These are phyloP conservation scores for Seriola dumerili DNA, from an alignment of 2,113 vertebrate genomes.

Conservation along the genomic window DNA sequence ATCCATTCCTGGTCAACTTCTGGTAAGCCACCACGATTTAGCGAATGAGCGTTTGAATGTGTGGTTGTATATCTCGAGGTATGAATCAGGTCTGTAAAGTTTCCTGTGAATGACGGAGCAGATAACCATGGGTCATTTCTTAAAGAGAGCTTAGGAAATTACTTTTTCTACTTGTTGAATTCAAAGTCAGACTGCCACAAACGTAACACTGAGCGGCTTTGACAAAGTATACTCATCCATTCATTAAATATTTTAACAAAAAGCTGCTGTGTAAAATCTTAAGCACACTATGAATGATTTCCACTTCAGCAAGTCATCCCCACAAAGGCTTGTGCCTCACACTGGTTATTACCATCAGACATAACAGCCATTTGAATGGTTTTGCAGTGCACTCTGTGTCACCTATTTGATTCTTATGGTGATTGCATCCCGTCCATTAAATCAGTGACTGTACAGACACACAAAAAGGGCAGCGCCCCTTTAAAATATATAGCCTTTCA, in stretches of 20 bases:
- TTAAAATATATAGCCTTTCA: slow-evolving; percentile 12
- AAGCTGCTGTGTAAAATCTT: slow-evolving; percentile 16
- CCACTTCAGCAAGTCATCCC: not conserved
- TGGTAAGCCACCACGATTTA: slow-evolving; percentile 86
- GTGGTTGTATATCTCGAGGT: not conserved
- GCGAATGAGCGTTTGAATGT: not conserved
- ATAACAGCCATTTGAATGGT: not conserved
- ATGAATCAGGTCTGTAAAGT: not conserved
- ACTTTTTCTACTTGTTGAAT: not conserved
- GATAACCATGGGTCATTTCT: not conserved
- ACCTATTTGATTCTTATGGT: slow-evolving; percentile 28
- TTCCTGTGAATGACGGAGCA: not conserved
- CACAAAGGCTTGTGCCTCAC: slow-evolving; percentile 12
- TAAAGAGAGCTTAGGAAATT: not conserved
- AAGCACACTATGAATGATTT: slow-evolving; percentile 23
- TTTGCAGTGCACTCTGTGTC: slow-evolving; percentile 12
- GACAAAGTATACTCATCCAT: not conserved
- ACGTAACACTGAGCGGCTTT: slow-evolving; percentile 12
- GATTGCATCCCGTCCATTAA: slow-evolving; percentile 25
- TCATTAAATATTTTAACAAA: slow-evolving; percentile 32
- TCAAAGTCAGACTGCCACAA: not conserved
- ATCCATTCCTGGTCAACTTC: slow-evolving; percentile 97
- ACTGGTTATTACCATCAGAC: slow-evolving; percentile 6
- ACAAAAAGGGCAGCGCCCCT: slow-evolving; percentile 2
- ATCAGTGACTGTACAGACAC: not conserved